phyloP scores from a whole-genome alignment of 2,113 vertebrate species.

The Epinephelus fuscoguttatus region DNA sequence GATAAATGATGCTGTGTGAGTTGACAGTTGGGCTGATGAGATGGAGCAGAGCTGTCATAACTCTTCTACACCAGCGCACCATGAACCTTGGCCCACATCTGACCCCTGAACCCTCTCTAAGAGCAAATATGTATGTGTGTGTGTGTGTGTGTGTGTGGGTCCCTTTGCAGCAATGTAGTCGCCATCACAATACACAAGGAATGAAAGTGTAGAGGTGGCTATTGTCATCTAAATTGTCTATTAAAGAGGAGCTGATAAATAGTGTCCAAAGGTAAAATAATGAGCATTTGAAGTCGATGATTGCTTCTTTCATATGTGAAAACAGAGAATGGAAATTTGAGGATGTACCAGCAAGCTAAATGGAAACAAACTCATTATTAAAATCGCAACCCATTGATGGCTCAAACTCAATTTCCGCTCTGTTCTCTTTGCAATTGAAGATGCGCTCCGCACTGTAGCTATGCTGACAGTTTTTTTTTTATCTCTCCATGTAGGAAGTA shows the following conservation, averaged over 20 bases:
- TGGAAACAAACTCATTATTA: slow-evolving; percentile 22
- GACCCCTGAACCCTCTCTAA: slow-evolving; percentile 47
- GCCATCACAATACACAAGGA: background rate
- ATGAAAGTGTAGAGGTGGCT: background rate
- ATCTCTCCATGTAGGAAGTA: slow-evolving; percentile 46
- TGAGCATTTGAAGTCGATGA: background rate
- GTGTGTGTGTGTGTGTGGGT: background rate
- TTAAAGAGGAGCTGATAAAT: slow-evolving; percentile 20
- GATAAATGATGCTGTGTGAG: slow-evolving; percentile 62
- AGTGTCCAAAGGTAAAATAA: slow-evolving; percentile 10
- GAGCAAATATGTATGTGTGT: background rate
- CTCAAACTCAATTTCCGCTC: slow-evolving; percentile 22
- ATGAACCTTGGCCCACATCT: slow-evolving; percentile 57
- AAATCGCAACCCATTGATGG: slow-evolving; percentile 8
- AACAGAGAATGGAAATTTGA: background rate
- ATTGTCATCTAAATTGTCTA: slow-evolving; percentile 2
- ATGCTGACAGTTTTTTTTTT: slow-evolving; percentile 35
- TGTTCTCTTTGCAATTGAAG: slow-evolving; percentile 19
- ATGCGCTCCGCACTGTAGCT: slow-evolving; percentile 13
- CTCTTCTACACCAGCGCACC: slow-evolving; percentile 39
- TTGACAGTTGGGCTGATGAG: slow-evolving; percentile 55
- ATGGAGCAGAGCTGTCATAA: slow-evolving; percentile 58
- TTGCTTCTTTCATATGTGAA: background rate
- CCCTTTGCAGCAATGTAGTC: background rate
- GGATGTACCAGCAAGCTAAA: background rate